phyloP scores from a whole-genome alignment of 2,888 invertebrate species.

The Chrysolina haemoptera region DNA sequence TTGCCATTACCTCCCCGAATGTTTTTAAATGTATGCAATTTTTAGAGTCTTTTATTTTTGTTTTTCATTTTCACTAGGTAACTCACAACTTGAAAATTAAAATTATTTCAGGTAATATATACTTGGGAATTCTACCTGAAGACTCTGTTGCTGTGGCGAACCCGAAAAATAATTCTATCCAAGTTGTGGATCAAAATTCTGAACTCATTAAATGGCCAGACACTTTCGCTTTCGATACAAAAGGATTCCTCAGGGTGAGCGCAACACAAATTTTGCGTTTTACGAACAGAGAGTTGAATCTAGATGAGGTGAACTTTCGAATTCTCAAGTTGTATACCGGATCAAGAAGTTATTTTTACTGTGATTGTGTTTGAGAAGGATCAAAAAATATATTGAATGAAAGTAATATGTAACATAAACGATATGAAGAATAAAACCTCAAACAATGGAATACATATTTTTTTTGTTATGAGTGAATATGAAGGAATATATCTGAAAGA shows the following conservation, averaged over 20 bases:
- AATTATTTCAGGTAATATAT: constrained; percentile 68
- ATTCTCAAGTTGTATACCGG: constrained; percentile 21
- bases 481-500: no score
- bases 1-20: no score
- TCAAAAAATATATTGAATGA: background rate
- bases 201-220: constrained; percentile 80
- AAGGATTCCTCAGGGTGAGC: constrained; percentile 76
- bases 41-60: no score
- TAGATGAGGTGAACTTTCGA: constrained; percentile 25
- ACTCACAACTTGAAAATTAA: no score
- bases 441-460: no score
- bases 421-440: no score
- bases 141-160: constrained; percentile 82
- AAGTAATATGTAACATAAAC: no score
- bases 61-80: no score
- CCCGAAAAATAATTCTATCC: constrained; percentile 67
- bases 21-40: no score
- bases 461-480: no score
- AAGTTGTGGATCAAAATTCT: constrained; percentile 76
- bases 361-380: background rate
- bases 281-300: background rate
- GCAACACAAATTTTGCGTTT: constrained; percentile 69
- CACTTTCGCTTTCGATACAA: constrained; percentile 75
- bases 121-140: constrained; percentile 78
- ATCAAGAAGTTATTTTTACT: constrained; percentile 20